Base-by-base conservation (phyloP, 23 tunicate genomes). In the Ciona savignyi region DNA sequence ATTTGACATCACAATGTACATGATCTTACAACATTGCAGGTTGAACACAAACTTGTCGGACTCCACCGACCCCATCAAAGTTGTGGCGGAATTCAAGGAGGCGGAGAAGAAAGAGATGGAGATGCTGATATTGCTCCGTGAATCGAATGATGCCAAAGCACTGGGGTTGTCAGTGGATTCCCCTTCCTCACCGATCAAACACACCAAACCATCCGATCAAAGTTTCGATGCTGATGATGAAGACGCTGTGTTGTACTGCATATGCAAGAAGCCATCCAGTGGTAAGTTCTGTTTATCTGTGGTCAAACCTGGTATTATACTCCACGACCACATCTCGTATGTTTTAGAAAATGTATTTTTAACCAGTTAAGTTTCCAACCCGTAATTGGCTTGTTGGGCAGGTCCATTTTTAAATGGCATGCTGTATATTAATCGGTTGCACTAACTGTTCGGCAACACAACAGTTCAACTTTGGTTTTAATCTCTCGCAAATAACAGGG, bases 221-320 rank as follows among this genome's bases (percentile, higher is more conserved):
- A n/a, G n/a, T n/a, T n/a, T 80, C 2, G 56, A 42, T 9, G 15
- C 56, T 9, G 11, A 11, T 63, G 67, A 63, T 63, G 67, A 63
- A n/a, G 67, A 63, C 28, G 26, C 67, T 9, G 28, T 27, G 3
- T 35, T 35, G 1, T 84, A 80, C 65, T 91, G 97, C 63, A 34
- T 91, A 32, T 91, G 97, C 70, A 70, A 67, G 42, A 85, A 73
- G 34, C 86, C 86, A 2, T 80, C 97, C 9, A 82, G 87, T 74
- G 87, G 87, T 82, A 25, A 68, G 87, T 81, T 24, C 33, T 4
- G 22, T 49, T 15, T 15, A 15, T 49, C 61, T 49, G n/a, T n/a
- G n/a, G n/a, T n/a, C n/a, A n/a, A n/a, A n/a, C n/a, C n/a, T n/a
- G n/a, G n/a, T n/a, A n/a, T n/a, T n/a, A n/a, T n/a, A n/a, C n/a